phyloP scores from a whole-genome alignment of 2,888 invertebrate genomes.

The Nasonovia ribisnigri region DNA sequence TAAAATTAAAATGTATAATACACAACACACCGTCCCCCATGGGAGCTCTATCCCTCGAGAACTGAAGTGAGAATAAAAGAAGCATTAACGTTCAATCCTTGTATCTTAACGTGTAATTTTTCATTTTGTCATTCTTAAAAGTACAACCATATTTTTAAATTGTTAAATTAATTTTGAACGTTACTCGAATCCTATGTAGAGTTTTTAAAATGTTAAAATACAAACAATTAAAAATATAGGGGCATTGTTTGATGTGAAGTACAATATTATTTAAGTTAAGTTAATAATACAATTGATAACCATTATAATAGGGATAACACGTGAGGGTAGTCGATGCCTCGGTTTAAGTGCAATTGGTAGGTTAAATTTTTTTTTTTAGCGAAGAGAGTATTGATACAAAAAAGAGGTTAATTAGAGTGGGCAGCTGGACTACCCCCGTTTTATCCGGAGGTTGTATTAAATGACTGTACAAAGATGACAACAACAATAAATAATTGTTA shows the following conservation, averaged over 20 bases:
- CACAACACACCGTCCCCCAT: too few relatives aligned
- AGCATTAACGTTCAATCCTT: too few relatives aligned
- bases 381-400: not conserved
- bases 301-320: not conserved
- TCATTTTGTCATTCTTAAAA: not conserved
- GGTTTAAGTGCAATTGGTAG: constrained; percentile 3
- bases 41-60: too few relatives aligned
- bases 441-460: constrained; percentile 1
- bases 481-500: not conserved
- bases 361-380: constrained; percentile 1
- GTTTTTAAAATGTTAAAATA: not conserved
- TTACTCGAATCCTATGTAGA: not conserved
- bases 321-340: not conserved
- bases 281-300: not conserved
- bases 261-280: not conserved
- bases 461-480: not conserved
- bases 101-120: not conserved
- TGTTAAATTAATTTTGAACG: not conserved
- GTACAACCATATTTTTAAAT: not conserved
- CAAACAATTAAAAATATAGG: not conserved
- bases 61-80: too few relatives aligned
- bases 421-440: not conserved
- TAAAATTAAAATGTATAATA: too few relatives aligned
- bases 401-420: constrained; percentile 1
- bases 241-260: not conserved